A percentile compares a stretch with the other conserved stretches of the same genome.
These are phyloP conservation scores for Dysmachus trigonus DNA, from an alignment of 2,888 invertebrate genomes.

Conservation along the genomic window DNA sequence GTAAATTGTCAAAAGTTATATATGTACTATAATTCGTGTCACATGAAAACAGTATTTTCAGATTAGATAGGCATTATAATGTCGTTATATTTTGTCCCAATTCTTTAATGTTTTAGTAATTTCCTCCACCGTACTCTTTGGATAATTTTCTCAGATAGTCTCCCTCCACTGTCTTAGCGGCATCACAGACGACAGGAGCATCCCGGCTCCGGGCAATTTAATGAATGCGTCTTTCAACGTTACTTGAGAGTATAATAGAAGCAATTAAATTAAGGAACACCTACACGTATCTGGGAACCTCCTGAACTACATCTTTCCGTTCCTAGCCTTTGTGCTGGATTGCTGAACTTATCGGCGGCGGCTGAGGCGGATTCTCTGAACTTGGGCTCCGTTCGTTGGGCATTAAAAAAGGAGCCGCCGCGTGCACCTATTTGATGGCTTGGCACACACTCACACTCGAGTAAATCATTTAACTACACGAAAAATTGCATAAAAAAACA, in stretches of 20 bases:
- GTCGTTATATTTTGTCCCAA: background rate
- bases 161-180: background rate
- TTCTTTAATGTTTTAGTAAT: background rate
- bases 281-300: background rate
- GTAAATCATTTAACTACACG: background rate
- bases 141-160: background rate
- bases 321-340: background rate
- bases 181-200: background rate
- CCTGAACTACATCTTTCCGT: slow-evolving; percentile 21
- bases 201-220: background rate
- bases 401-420: background rate
- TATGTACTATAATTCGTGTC: too few species aligned
- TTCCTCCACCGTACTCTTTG: background rate
- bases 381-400: background rate
- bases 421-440: background rate
- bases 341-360: background rate
- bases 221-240: background rate
- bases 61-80: background rate
- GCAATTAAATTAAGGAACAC: slow-evolving; percentile 19
- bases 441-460: background rate
- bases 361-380: background rate
- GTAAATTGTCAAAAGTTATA: too few species aligned
- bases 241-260: background rate
- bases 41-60: background rate
- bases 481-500: background rate